These are phyloP conservation scores for Mythimna ferrago DNA, from an alignment of 2,888 invertebrate species.

Conservation along the genomic window DNA sequence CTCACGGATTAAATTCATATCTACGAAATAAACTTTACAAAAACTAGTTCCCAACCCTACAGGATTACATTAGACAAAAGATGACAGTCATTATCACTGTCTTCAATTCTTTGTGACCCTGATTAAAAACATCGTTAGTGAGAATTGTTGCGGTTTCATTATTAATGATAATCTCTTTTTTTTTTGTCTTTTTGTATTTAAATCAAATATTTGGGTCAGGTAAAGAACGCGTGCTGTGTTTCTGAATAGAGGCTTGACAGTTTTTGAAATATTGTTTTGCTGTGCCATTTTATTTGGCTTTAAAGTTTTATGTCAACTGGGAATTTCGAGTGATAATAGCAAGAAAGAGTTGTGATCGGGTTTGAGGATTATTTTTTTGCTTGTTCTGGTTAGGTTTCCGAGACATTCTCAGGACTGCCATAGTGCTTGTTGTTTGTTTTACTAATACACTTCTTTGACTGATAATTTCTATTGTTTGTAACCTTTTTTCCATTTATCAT, in stretches of 20 bases:
- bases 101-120: constrained; percentile 49
- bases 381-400: not conserved
- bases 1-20: constrained; percentile 44
- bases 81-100: constrained; percentile 35
- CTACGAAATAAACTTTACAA: constrained; percentile 19
- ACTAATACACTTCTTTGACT: not conserved
- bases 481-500: not conserved
- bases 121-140: constrained; percentile 55
- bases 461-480: not conserved
- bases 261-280: constrained; percentile 38
- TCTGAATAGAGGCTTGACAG: constrained; percentile 35
- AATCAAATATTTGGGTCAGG: constrained; percentile 60
- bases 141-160: constrained; percentile 53
- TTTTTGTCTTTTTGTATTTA: constrained; percentile 37
- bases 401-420: not conserved
- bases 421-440: not conserved
- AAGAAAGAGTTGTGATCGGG: not conserved
- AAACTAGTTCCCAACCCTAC: constrained; percentile 52
- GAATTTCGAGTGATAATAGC: constrained; percentile 31
- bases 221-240: constrained; percentile 61
- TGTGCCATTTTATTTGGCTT: constrained; percentile 27
- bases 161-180: constrained; percentile 49
- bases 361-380: constrained; percentile 23
- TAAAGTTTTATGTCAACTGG: constrained; percentile 36
- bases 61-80: constrained; percentile 56